Base-by-base conservation (phyloP, 2,113 vertebrate genomes). In the Chitala chitala region DNA sequence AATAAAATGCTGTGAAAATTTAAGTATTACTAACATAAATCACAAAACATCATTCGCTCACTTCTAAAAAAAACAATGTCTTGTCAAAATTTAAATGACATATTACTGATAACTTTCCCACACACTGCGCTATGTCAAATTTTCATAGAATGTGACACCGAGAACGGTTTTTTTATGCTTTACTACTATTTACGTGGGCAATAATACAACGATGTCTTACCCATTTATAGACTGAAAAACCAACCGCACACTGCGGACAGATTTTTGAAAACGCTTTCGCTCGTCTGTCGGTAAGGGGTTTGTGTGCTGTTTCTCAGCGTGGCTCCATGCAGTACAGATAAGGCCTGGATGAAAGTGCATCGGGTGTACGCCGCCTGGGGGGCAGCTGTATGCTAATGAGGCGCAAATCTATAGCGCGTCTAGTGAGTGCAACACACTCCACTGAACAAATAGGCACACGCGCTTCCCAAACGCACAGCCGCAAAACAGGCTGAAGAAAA, bases 321-420 rank as follows among this genome's bases (percentile, higher is more conserved):
- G 81, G 78, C 77, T 87, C 79, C 75, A 77, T 80, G 78, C 76
- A 59, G 75, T 78, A 78, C 83, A 78, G 82, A 86, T 81, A 82
- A 59, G 59, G 64, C 63, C 26, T 46, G 51, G 76, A 84, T 80
- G 76, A 82, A 78, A 79, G 82, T 79, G 79, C 64, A 74, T 79
- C 74, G 80, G 36, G 22, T 42, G 48, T 40, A 54, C 61, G 42
- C 58, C 40, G 64, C 64, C 22, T 66, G 81, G 81, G 80, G 64
- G 75, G 87, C 93, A 95, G 94, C 94, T 96, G 93, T 95, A 96
- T 94, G 94, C 85, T 94, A 96, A 96, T 95, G 77, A 86, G 85
- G 78, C 83, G 78, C 86, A 86, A 82, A 87, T 86, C 75, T 78
- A 38, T 63, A 48, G 51, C 44, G 33, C 54, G 50, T 51, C 61